Evolutionary conservation across 2,888 invertebrate genomes (phyloP).

Genomic region (Quadroppia sp.): DNA sequence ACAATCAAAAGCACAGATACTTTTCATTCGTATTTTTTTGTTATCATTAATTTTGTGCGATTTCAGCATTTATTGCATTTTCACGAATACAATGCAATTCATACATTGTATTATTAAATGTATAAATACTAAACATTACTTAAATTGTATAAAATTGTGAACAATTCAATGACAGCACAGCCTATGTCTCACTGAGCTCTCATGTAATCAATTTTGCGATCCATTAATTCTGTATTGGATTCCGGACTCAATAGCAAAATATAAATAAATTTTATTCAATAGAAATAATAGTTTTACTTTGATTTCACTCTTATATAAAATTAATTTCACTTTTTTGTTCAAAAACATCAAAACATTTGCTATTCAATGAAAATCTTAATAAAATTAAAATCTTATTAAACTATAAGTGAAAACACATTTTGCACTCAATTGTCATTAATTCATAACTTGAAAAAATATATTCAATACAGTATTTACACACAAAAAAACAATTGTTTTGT

Average conservation of each 20-base stretch:
- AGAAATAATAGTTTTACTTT: background rate
- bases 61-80: conserved; percentile 33
- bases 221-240: conserved; percentile 11
- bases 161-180: conserved; percentile 1
- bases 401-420: too few relatives aligned
- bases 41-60: conserved; percentile 35
- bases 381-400: too few relatives aligned
- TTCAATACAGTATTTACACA: too few relatives aligned
- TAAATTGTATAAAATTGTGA: conserved; percentile 19
- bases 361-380: too few relatives aligned
- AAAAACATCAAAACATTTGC: too few relatives aligned
- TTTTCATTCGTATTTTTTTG: background rate
- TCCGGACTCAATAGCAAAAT: conserved; percentile 1
- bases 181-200: background rate
- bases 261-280: background rate
- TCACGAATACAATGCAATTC: conserved; percentile 1
- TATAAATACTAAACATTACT: conserved; percentile 31
- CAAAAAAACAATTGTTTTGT: too few relatives aligned
- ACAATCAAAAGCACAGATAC: background rate
- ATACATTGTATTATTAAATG: conserved; percentile 10
- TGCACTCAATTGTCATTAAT: too few relatives aligned
- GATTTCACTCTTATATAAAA: too few relatives aligned
- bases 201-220: conserved; percentile 19
- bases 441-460: too few relatives aligned
- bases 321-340: too few relatives aligned